Evolutionary conservation across 2,797 vertebrate genomes (phyloP).

Genomic region (Enteromius afrohamiltoni): DNA sequence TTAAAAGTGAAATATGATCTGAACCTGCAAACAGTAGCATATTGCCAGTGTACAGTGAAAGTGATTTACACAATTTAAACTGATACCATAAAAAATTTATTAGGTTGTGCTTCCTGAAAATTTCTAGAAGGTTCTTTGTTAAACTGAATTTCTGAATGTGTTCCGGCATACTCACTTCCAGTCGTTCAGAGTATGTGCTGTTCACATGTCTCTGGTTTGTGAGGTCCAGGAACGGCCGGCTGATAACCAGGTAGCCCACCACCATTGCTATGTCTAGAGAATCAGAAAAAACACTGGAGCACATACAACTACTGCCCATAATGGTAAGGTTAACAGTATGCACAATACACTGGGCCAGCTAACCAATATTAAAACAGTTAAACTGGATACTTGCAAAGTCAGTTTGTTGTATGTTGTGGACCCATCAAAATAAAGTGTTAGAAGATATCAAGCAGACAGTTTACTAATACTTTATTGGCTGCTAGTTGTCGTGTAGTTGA

Average conservation of each 20-base stretch:
- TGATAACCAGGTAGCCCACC: constrained; percentile 94
- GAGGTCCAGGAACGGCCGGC: constrained; percentile 88
- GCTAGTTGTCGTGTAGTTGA: too few relatives aligned
- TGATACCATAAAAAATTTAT: not conserved
- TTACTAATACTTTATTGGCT: too few relatives aligned
- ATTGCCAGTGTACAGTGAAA: not conserved
- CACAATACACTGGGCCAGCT: too few relatives aligned
- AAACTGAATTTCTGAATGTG: not conserved
- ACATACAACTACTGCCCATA: too few relatives aligned
- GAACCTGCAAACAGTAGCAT: not conserved
- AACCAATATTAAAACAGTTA: too few relatives aligned
- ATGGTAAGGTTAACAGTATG: too few relatives aligned
- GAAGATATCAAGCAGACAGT: too few relatives aligned
- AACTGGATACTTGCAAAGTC: too few relatives aligned
- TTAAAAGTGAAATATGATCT: constrained; percentile 6
- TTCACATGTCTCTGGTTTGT: constrained; percentile 84
- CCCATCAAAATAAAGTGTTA: too few relatives aligned
- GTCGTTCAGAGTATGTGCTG: constrained; percentile 88
- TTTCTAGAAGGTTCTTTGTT: too few relatives aligned
- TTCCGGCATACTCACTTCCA: constrained; percentile 82
- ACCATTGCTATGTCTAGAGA: constrained; percentile 89
- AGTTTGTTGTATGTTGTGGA: too few relatives aligned
- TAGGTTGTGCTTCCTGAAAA: not conserved
- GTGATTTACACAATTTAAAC: not conserved
- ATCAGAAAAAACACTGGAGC: not conserved